phyloP scores from a whole-genome alignment of 2,797 vertebrate species.

The Prionace glauca region DNA sequence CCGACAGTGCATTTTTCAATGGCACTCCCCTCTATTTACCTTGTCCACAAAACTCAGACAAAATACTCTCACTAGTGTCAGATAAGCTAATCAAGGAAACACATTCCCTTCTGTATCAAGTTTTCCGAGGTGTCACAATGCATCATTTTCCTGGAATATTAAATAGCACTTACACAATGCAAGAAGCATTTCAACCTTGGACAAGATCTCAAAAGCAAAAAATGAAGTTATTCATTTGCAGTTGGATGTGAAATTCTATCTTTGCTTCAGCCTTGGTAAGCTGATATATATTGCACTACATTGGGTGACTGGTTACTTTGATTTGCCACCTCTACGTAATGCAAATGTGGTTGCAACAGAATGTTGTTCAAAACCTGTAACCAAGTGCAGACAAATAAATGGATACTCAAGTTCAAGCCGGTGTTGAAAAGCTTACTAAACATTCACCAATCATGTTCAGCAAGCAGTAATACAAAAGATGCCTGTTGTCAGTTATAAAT shows the following conservation, averaged over 20 bases:
- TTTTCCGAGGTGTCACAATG: constrained; percentile 26
- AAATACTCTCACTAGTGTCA: constrained; percentile 5
- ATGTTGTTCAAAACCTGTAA: background rate
- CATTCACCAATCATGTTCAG: background rate
- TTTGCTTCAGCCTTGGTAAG: background rate
- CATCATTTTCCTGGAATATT: constrained; percentile 20
- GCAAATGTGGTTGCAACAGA: background rate
- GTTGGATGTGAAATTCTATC: background rate
- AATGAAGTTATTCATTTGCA: background rate
- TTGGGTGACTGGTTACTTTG: background rate
- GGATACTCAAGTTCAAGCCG: background rate
- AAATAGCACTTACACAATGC: constrained; percentile 24
- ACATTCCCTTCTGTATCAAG: background rate
- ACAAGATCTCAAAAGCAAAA: background rate
- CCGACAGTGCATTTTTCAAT: background rate
- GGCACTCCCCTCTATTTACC: background rate
- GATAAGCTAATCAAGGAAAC: constrained; percentile 26
- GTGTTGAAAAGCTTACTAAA: constrained; percentile 1
- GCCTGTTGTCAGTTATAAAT: background rate
- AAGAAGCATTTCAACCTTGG: constrained; percentile 19
- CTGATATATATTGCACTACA: background rate
- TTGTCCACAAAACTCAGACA: constrained; percentile 13
- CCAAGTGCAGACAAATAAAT: background rate
- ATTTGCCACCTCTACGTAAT: background rate
- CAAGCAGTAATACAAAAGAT: background rate